A percentile compares a stretch with the other conserved stretches of the same genome.
Evolutionary conservation across 1,140 invertebrate genomes (phyloP).

Genomic region (Phocides pigmalion): DNA sequence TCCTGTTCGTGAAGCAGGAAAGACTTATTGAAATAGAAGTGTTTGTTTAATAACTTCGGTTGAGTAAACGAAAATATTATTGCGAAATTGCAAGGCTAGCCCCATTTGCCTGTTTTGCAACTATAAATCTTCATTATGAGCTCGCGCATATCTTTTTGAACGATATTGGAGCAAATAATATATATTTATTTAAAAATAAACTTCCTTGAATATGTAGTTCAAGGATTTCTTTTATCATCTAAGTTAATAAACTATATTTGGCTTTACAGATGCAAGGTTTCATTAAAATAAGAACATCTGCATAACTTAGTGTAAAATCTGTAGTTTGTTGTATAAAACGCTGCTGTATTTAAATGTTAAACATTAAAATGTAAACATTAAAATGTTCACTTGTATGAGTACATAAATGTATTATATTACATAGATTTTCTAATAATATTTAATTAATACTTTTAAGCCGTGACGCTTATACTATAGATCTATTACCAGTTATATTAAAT

Average conservation of each 20-base stretch:
- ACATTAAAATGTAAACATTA: too few relatives aligned
- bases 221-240: neutral
- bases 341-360: too few relatives aligned
- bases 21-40: constrained; percentile 30
- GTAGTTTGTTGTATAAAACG: too few relatives aligned
- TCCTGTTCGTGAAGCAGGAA: constrained; percentile 21
- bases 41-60: constrained; percentile 23
- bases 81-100: constrained; percentile 25
- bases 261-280: neutral
- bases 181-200: constrained; percentile 20
- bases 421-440: too few relatives aligned
- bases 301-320: too few relatives aligned
- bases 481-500: too few relatives aligned
- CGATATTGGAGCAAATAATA: constrained; percentile 22
- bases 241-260: neutral
- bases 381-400: too few relatives aligned
- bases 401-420: too few relatives aligned
- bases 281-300: neutral
- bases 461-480: too few relatives aligned
- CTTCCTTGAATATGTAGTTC: constrained; percentile 25
- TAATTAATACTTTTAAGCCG: too few relatives aligned
- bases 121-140: constrained; percentile 24
- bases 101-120: constrained; percentile 9
- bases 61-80: constrained; percentile 29
- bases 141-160: constrained; percentile 20